phyloP scores from a whole-genome alignment of 2,888 invertebrate genomes.

The Dicranocentrus wangi region DNA sequence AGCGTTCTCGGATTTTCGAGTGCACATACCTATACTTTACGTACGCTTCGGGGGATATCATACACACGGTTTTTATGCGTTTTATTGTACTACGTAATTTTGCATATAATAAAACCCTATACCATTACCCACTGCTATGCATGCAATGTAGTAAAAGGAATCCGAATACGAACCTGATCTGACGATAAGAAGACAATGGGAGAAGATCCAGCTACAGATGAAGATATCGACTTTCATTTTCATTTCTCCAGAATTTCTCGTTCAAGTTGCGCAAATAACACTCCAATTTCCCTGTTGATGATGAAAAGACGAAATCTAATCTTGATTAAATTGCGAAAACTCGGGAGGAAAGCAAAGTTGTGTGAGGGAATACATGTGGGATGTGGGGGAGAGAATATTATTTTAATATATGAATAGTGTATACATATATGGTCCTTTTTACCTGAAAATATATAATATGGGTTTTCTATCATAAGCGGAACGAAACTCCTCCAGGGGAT shows the following conservation, averaged over 20 bases:
- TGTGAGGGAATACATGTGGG: neutral
- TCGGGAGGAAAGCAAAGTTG: neutral
- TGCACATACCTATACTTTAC: too few relatives aligned
- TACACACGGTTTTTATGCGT: too few relatives aligned
- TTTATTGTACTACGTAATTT: neutral
- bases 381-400: neutral
- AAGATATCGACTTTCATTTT: constrained; percentile 64
- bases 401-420: too few relatives aligned
- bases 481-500: neutral
- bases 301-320: constrained; percentile 42
- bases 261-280: neutral
- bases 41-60: too few relatives aligned
- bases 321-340: constrained; percentile 24
- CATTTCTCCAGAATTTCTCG: constrained; percentile 37
- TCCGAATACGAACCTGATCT: constrained; percentile 66
- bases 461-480: neutral
- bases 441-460: too few relatives aligned
- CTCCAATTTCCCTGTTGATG: constrained; percentile 17
- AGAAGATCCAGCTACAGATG: constrained; percentile 67
- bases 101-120: neutral
- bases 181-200: constrained; percentile 64
- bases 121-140: too few relatives aligned
- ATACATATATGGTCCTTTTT: neutral
- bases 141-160: neutral
- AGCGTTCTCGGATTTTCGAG: too few relatives aligned